These are phyloP conservation scores for Aleiodes sp. DNA, from an alignment of 1,140 invertebrate species.

Conservation along the genomic window DNA sequence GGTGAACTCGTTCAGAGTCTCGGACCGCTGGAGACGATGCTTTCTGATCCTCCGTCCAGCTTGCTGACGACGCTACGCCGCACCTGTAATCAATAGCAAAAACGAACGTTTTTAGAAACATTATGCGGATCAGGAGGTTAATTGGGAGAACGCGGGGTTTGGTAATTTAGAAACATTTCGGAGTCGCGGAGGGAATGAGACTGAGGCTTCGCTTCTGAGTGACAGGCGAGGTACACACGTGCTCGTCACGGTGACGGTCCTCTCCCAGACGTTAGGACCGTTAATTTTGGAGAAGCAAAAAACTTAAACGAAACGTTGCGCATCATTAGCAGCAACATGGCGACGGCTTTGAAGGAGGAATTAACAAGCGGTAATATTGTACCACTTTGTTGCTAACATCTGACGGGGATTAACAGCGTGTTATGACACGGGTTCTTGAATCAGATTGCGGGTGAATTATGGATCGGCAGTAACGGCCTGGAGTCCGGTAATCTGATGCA, in stretches of 20 bases:
- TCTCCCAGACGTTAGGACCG: constrained; percentile 59
- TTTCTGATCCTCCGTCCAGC: constrained; percentile 60
- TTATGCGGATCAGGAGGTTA: too few relatives aligned
- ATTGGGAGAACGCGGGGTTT: too few relatives aligned
- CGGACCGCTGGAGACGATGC: constrained; percentile 51
- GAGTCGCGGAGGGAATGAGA: constrained; percentile 20
- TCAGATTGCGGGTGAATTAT: constrained; percentile 9
- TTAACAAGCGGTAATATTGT: not conserved
- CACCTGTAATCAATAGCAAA: constrained; percentile 57
- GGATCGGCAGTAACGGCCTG: not conserved
- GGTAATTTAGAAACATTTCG: too few relatives aligned
- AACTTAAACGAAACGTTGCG: constrained; percentile 30
- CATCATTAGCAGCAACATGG: constrained; percentile 36
- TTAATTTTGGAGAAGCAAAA: constrained; percentile 46
- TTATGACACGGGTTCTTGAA: not conserved
- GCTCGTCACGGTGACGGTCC: constrained; percentile 65
- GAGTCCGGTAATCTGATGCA: not conserved
- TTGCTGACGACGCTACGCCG: constrained; percentile 63
- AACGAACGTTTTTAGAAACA: not conserved
- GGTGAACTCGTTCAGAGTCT: constrained; percentile 30
- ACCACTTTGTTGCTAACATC: not conserved
- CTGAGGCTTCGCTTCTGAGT: constrained; percentile 44
- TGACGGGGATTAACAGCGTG: not conserved
- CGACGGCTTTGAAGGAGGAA: constrained; percentile 19
- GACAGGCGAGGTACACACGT: constrained; percentile 62